Percentiles rank a stretch among this genome's conserved stretches.
phyloP scores from a whole-genome alignment of 1,140 invertebrate genomes.

The Drosophila teissieri region DNA sequence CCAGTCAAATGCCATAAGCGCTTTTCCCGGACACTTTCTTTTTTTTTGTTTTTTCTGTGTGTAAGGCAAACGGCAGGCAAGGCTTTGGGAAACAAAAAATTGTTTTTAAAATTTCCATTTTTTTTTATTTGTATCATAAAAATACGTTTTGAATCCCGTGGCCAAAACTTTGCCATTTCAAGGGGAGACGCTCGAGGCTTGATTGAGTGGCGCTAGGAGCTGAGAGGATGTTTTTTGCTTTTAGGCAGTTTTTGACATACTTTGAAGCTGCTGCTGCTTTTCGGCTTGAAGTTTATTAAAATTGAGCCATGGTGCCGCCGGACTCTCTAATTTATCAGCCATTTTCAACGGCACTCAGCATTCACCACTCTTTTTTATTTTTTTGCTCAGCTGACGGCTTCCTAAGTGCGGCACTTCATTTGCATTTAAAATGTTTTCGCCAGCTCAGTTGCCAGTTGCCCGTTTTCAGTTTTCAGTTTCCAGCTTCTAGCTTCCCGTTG shows the following conservation, averaged over 20 bases:
- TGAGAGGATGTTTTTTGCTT: conserved; percentile 33
- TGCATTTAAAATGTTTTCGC: conserved; percentile 81
- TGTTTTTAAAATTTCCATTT: conserved; percentile 70
- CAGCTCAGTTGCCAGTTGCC: conserved; percentile 45
- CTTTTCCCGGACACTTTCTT: conserved; percentile 40
- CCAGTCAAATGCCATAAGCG: conserved; percentile 64
- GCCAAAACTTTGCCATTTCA: conserved; percentile 67
- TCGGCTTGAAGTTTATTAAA: conserved; percentile 68
- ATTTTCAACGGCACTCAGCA: conserved; percentile 28
- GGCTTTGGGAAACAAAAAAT: conserved; percentile 41
- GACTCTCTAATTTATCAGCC: conserved; percentile 69
- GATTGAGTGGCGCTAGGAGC: conserved; percentile 2
- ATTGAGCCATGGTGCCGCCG: conserved; percentile 36
- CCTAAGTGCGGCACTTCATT: conserved; percentile 78
- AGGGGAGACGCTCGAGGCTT: conserved; percentile 33
- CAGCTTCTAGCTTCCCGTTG: not conserved
- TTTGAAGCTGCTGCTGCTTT: conserved; percentile 27
- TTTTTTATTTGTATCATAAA: conserved; percentile 55
- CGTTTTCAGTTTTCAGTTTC: too few relatives aligned
- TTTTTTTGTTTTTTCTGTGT: not conserved
- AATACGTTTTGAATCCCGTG: conserved; percentile 60
- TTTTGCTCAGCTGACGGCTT: conserved; percentile 52
- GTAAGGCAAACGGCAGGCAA: not conserved
- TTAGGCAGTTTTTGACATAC: conserved; percentile 53
- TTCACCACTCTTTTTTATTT: conserved; percentile 30